These are phyloP conservation scores for Oegoconia quadripuncta DNA, from an alignment of 2,888 invertebrate genomes.

Conservation along the genomic window DNA sequence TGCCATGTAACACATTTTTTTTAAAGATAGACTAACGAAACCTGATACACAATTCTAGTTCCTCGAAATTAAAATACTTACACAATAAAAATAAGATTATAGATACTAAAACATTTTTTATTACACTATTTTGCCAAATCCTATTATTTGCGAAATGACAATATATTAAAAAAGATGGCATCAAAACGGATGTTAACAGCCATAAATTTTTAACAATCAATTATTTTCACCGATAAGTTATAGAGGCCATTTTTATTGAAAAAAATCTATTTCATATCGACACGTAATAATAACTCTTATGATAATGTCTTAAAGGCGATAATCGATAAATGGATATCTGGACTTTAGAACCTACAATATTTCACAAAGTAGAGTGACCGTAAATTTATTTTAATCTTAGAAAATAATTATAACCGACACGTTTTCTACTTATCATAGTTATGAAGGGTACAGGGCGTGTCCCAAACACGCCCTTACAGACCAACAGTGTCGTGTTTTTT, in stretches of 20 bases:
- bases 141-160: conserved; percentile 3
- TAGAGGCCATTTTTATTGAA: background rate
- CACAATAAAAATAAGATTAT: no score
- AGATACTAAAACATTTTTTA: background rate
- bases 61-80: no score
- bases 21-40: no score
- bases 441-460: no score
- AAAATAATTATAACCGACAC: no score
- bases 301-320: background rate
- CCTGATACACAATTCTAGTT: no score
- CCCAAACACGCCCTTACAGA: no score
- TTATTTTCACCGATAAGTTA: conserved; percentile 3
- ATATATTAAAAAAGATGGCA: conserved; percentile 3
- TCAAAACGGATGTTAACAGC: conserved; percentile 4
- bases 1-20: no score
- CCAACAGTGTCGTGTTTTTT: no score
- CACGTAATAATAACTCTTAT: background rate
- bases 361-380: background rate
- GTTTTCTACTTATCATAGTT: no score
- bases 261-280: background rate
- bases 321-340: conserved; percentile 1
- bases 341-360: background rate
- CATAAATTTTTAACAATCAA: conserved; percentile 6
- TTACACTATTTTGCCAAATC: conserved; percentile 1
- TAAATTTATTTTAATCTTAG: no score